phyloP scores from a whole-genome alignment of 1,140 invertebrate species.

The Scaptomyza pallida region DNA sequence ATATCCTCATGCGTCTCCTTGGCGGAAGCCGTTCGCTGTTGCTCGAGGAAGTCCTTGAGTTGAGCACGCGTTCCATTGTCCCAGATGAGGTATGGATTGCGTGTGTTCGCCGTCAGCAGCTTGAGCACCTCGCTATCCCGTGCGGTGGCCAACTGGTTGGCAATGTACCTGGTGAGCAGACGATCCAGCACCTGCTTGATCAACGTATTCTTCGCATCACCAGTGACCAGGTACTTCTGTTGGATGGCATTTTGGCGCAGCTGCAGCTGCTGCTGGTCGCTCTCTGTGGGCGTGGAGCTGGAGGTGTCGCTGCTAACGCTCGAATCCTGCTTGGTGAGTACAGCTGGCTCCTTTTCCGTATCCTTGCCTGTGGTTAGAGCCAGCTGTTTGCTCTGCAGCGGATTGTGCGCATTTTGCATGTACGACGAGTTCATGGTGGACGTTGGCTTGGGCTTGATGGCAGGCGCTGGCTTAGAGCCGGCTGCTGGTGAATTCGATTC shows the following conservation, averaged over 20 bases:
- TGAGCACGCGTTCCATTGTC: constrained; percentile 98
- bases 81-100: constrained; percentile 98
- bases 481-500: constrained; percentile 59
- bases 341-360: constrained; percentile 34
- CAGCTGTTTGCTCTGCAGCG: constrained; percentile 77
- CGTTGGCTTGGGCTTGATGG: constrained; percentile 64
- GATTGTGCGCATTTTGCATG: constrained; percentile 81
- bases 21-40: constrained; percentile 87
- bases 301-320: constrained; percentile 62
- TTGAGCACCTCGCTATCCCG: constrained; percentile 88
- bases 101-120: constrained; percentile 96
- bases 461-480: constrained; percentile 42
- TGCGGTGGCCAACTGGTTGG: constrained; percentile 89
- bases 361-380: constrained; percentile 66
- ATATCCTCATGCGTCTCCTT: constrained; percentile 83
- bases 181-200: constrained; percentile 87
- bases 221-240: constrained; percentile 73
- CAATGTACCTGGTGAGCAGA: constrained; percentile 96
- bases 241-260: constrained; percentile 43
- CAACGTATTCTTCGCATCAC: constrained; percentile 71
- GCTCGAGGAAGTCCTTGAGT: constrained; percentile 93
- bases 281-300: constrained; percentile 64
- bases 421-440: constrained; percentile 59
- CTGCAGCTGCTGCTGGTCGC: constrained; percentile 61
- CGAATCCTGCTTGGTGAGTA: constrained; percentile 58